These are phyloP conservation scores for Crossocerus cetratus DNA, from an alignment of 2,888 invertebrate species.

Conservation along the genomic window DNA sequence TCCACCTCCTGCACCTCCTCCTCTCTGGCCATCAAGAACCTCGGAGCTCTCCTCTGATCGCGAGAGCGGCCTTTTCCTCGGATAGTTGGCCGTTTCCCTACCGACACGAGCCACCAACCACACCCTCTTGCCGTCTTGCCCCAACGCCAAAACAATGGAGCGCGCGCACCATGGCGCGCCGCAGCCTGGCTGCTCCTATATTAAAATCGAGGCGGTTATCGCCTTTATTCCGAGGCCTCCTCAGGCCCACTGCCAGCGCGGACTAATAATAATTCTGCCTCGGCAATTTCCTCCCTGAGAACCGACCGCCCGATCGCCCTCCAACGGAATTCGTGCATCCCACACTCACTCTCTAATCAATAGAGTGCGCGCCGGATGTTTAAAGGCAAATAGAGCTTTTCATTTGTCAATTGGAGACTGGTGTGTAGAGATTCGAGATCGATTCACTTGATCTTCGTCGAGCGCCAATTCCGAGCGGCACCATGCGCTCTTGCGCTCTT, in stretches of 20 bases:
- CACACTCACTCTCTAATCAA: neutral
- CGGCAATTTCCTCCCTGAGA: neutral
- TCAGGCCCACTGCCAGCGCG: conserved; percentile 19
- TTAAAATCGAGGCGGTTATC: conserved; percentile 43
- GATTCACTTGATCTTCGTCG: conserved; percentile 29
- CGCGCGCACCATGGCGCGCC: neutral
- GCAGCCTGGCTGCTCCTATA: conserved; percentile 28
- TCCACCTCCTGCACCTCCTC: neutral
- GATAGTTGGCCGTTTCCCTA: too few species aligned
- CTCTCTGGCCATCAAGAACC: too few species aligned
- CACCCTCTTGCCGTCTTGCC: conserved; percentile 28
- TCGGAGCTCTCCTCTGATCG: too few species aligned
- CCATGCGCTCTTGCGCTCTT: too few species aligned
- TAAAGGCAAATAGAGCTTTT: too few species aligned
- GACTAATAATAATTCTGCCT: conserved; percentile 11
- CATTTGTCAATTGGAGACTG: too few species aligned
- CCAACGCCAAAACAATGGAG: conserved; percentile 46
- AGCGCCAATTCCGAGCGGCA: too few species aligned
- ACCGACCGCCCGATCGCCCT: neutral
- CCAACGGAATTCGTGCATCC: neutral
- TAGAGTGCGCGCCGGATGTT: neutral
- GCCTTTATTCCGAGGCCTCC: conserved; percentile 42
- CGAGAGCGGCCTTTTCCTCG: too few species aligned
- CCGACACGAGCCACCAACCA: conserved; percentile 3
- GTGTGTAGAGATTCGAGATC: too few species aligned